Conservation (phyloP, 2,797 vertebrate species). For the Menidia menidia region DNA sequence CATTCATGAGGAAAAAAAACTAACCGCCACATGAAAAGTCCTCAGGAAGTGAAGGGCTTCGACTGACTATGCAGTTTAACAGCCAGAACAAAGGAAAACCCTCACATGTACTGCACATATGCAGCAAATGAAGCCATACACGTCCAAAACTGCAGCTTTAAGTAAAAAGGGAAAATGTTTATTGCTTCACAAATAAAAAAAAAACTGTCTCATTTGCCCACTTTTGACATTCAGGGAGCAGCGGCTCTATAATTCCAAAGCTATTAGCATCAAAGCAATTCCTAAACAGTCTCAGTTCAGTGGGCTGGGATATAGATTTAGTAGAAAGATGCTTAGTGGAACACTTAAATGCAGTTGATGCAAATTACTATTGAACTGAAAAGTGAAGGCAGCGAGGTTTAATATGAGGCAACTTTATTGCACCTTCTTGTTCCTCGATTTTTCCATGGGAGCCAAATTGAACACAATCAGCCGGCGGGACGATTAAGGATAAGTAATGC, state of each 20-base stretch:
- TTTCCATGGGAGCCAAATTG: slow-evolving; percentile 38
- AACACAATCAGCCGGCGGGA: slow-evolving; percentile 45
- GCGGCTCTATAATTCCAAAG: slow-evolving; percentile 39
- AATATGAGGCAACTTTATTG: slow-evolving; percentile 52
- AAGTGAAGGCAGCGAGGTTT: slow-evolving; percentile 51
- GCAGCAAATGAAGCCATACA: slow-evolving; percentile 25
- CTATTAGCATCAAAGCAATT: slow-evolving; percentile 69
- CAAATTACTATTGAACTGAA: slow-evolving; percentile 63
- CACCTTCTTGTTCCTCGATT: slow-evolving; percentile 46
- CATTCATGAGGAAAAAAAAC: slow-evolving; percentile 20
- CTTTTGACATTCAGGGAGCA: slow-evolving; percentile 39
- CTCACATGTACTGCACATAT: slow-evolving; percentile 35
- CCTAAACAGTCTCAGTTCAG: slow-evolving; percentile 68
- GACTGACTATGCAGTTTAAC: slow-evolving; percentile 58
- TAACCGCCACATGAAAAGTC: slow-evolving; percentile 68
- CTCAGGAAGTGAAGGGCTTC: slow-evolving; percentile 58
- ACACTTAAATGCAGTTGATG: slow-evolving; percentile 71
- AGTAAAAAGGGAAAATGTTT: slow-evolving; percentile 36
- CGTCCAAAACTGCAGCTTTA: slow-evolving; percentile 8
- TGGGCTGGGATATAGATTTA: slow-evolving; percentile 69
- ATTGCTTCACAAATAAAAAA: slow-evolving; percentile 30
- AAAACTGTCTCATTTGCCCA: slow-evolving; percentile 26
- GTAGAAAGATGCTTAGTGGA: slow-evolving; percentile 65
- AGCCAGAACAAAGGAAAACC: slow-evolving; percentile 51
- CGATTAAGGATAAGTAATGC: slow-evolving; percentile 63